phyloP scores from a whole-genome alignment of 92 coral and sea anemone species.

The Epizoanthus rinbou region DNA sequence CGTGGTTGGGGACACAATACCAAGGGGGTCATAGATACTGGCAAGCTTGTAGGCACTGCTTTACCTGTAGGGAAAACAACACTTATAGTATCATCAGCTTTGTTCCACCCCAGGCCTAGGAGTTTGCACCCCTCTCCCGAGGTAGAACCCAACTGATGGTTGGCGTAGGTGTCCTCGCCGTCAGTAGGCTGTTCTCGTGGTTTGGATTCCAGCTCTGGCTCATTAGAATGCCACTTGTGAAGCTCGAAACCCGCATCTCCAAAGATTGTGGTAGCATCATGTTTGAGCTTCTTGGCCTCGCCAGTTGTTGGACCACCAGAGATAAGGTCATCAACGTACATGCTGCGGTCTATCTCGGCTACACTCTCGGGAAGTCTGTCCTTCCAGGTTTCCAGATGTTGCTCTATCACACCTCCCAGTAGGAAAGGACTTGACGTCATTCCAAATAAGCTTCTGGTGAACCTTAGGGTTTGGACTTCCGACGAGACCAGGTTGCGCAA shows the following conservation, averaged over 20 bases:
- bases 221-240: constrained; percentile 13
- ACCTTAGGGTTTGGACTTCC: constrained; percentile 44
- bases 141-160: constrained; percentile 25
- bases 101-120: constrained; percentile 49
- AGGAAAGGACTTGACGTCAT: constrained; percentile 45
- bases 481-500: constrained; percentile 34
- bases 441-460: constrained; percentile 49
- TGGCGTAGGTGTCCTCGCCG: constrained; percentile 31
- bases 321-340: constrained; percentile 42
- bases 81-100: constrained; percentile 34
- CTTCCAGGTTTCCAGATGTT: constrained; percentile 41
- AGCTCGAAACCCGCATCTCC: constrained; percentile 23
- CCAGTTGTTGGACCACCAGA: constrained; percentile 34
- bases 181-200: neutral
- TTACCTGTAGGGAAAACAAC: constrained; percentile 23
- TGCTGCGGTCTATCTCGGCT: constrained; percentile 13
- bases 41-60: constrained; percentile 35
- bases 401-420: constrained; percentile 43
- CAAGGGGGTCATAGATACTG: constrained; percentile 45
- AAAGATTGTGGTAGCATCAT: constrained; percentile 16
- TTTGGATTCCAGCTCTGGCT: constrained; percentile 15
- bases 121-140: constrained; percentile 42
- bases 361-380: constrained; percentile 39
- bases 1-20: constrained; percentile 42
- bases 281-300: constrained; percentile 20